Percentiles rank a stretch among this genome's conserved stretches.
Evolutionary conservation across 2,888 invertebrate genomes (phyloP).

Genomic region (Drosophila leonis): DNA sequence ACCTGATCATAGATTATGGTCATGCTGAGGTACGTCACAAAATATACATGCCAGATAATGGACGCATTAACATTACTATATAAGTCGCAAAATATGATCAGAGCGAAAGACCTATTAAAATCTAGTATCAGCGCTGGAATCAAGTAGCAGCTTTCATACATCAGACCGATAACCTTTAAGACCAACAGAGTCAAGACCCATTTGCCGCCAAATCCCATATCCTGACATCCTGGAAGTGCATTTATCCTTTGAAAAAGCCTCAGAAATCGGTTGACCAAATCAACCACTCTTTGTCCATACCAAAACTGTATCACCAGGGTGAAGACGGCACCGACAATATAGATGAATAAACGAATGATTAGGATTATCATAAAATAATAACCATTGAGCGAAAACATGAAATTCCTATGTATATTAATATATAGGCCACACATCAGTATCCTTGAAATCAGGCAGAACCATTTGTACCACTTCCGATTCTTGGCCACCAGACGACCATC

Average conservation of each 20-base stretch:
- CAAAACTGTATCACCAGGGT: slow-evolving; percentile 49
- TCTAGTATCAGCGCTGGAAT: background rate
- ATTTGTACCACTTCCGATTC: slow-evolving; percentile 34
- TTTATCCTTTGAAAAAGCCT: slow-evolving; percentile 43
- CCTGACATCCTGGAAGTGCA: slow-evolving; percentile 19
- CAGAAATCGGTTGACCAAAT: slow-evolving; percentile 50
- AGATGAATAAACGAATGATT: slow-evolving; percentile 11
- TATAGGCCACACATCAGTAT: slow-evolving; percentile 3
- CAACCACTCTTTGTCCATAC: slow-evolving; percentile 36
- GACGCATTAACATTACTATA: slow-evolving; percentile 20
- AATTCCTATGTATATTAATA: background rate
- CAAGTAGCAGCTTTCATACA: slow-evolving; percentile 37
- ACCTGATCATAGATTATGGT: slow-evolving; percentile 54
- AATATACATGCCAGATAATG: slow-evolving; percentile 52
- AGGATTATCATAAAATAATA: slow-evolving; percentile 35
- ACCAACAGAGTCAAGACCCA: slow-evolving; percentile 46
- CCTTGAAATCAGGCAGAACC: slow-evolving; percentile 44
- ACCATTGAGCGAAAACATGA: background rate
- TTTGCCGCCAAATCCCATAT: slow-evolving; percentile 40
- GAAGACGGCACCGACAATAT: slow-evolving; percentile 24
- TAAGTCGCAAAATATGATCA: background rate
- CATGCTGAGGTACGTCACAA: slow-evolving; percentile 60
- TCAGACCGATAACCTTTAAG: slow-evolving; percentile 28
- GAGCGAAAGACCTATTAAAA: rapidly evolving
- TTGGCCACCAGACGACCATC: slow-evolving; percentile 34